These are phyloP conservation scores for Myotis lucifugus DNA, from an alignment of 2,113 vertebrate genomes.

Conservation along the genomic window DNA sequence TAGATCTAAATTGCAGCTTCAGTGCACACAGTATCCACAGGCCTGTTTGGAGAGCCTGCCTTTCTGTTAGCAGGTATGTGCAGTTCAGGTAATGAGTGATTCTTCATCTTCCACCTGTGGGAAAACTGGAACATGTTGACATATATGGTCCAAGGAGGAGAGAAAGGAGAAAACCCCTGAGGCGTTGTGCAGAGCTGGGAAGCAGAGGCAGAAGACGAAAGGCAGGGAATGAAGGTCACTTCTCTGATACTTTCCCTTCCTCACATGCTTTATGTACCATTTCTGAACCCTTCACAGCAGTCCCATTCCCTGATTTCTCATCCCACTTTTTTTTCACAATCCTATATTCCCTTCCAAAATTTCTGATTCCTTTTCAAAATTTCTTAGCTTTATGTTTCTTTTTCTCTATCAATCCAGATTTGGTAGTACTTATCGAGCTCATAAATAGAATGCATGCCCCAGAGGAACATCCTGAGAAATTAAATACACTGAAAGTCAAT, in stretches of 20 bases:
- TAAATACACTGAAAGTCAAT: conserved; percentile 73
- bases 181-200: not conserved
- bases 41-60: not conserved
- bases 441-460: conserved; percentile 53
- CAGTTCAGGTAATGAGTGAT: not conserved
- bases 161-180: not conserved
- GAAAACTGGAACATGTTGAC: not conserved
- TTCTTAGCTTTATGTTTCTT: conserved; percentile 58
- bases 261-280: not conserved
- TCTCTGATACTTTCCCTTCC: too few relatives aligned
- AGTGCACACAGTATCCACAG: not conserved
- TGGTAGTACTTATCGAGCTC: conserved; percentile 57
- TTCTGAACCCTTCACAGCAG: not conserved
- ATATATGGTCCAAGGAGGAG: not conserved
- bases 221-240: not conserved
- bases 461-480: conserved; percentile 56
- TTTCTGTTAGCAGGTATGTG: not conserved
- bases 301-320: not conserved
- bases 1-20: not conserved
- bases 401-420: conserved; percentile 51
- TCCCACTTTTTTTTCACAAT: not conserved
- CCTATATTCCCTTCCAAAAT: not conserved
- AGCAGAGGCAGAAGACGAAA: not conserved
- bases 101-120: not conserved
- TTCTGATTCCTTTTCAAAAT: conserved; percentile 30